Evolutionary conservation across 2,797 vertebrate species (phyloP), one percentile per base, ranked within the genome.

Genomic region (Otolemur crassicaudatus): DNA sequence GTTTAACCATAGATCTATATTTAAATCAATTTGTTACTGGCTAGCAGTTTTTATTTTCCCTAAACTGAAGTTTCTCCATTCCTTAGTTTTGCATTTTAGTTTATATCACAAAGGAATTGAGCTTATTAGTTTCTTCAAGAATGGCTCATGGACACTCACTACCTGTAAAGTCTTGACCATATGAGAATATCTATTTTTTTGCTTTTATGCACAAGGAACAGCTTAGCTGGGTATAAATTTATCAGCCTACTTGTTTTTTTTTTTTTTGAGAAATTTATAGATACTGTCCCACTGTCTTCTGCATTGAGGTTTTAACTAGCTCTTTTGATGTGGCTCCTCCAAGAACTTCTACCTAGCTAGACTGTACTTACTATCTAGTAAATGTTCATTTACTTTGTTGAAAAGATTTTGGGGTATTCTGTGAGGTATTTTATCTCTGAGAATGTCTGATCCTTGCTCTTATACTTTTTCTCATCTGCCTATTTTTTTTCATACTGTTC

Each of bases 151-250:
- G 61, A 58, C 34, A 22, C 12, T 86, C 31, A 25, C 12, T 86
- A 46, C 53, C 3, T 19, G 43, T 70, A n/a, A 65, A 34, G 70
- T 65, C n/a, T 77, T 14, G 69, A 16, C 9, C 6, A 4, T 56
- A n/a, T 86, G 43, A 72, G 17, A 91, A 49, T 58, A n/a, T 56
- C 19, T n/a, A 7, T 49, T 65, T 67, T 67, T 56, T 83, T 65
- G 7, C 23, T 73, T 61, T 79, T 34, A 67, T 13, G 16, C 58
- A 8, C 5, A 56, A 69, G 23, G 63, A n/a, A 83, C 43, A 40
- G 2, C 34, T 91, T 93, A 91, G 75, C 89, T 87, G 12, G 65
- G 87, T 91, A 93, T 88, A 61, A 83, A 91, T 81, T 49, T 79
- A 37, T 91, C 58, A 9, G 20, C 73, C 72, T 53, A 0, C 23